A percentile compares a stretch with the other conserved stretches of the same genome.
These are phyloP conservation scores for Tupaia tana DNA, from an alignment of 2,113 vertebrate species.

Conservation along the genomic window DNA sequence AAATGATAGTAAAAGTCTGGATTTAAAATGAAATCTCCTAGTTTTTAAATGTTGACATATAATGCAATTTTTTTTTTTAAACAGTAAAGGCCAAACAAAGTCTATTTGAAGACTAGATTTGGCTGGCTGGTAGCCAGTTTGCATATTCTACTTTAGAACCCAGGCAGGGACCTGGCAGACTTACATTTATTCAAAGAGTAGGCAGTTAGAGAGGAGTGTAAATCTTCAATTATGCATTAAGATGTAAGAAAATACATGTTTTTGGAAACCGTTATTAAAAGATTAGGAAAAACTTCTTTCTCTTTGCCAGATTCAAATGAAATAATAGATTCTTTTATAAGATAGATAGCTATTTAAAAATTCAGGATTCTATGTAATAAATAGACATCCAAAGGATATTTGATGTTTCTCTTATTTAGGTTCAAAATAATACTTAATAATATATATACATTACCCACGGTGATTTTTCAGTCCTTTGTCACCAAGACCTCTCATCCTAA, in stretches of 20 bases:
- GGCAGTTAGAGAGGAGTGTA: not conserved
- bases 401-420: not conserved
- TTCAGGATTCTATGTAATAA: not conserved
- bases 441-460: not conserved
- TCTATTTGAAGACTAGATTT: not conserved
- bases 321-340: not conserved
- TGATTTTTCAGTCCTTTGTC: not conserved
- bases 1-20: not conserved
- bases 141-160: not conserved
- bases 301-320: not conserved
- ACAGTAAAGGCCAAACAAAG: not conserved
- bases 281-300: not conserved
- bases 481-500: not conserved
- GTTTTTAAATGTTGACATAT: not conserved
- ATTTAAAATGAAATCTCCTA: slow-evolving; percentile 7
- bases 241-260: not conserved
- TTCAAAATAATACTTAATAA: slow-evolving; percentile 28
- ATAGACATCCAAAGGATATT: not conserved
- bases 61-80: not conserved
- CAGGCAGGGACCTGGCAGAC: not conserved
- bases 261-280: not conserved
- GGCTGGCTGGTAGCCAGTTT: not conserved
- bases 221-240: not conserved
- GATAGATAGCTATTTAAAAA: not conserved
- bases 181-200: not conserved